These are phyloP conservation scores for Merops nubicus DNA, from an alignment of 2,113 vertebrate genomes.

Conservation along the genomic window DNA sequence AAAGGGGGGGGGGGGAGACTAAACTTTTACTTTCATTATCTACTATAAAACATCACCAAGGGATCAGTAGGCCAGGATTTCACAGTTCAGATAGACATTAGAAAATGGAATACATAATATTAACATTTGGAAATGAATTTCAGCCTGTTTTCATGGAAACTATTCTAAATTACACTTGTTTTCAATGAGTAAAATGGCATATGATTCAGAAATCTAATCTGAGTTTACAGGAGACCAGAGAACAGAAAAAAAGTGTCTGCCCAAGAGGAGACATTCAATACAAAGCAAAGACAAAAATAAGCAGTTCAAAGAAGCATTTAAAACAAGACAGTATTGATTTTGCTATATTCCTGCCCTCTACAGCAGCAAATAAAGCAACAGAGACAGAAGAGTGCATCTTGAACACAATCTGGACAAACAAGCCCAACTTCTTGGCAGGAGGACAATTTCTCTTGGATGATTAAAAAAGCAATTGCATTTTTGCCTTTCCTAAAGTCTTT, in stretches of 20 bases:
- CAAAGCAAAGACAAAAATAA: background rate
- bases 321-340: background rate
- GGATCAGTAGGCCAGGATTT: background rate
- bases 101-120: background rate
- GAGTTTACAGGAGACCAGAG: background rate
- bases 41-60: background rate
- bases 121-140: background rate
- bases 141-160: background rate
- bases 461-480: background rate
- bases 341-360: background rate
- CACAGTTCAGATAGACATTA: background rate
- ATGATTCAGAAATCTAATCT: background rate
- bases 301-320: background rate
- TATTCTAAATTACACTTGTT: background rate
- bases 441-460: background rate
- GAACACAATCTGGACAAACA: background rate
- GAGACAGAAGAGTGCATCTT: background rate
- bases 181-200: background rate
- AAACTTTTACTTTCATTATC: background rate
- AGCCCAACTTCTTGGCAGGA: background rate
- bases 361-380: background rate
- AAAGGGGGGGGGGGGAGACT: background rate
- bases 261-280: background rate
- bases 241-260: background rate
- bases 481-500: background rate